Evolutionary conservation across 2,888 invertebrate species (phyloP), one percentile per base, ranked within the genome.

Genomic region (Dicroscelio sp.): DNA sequence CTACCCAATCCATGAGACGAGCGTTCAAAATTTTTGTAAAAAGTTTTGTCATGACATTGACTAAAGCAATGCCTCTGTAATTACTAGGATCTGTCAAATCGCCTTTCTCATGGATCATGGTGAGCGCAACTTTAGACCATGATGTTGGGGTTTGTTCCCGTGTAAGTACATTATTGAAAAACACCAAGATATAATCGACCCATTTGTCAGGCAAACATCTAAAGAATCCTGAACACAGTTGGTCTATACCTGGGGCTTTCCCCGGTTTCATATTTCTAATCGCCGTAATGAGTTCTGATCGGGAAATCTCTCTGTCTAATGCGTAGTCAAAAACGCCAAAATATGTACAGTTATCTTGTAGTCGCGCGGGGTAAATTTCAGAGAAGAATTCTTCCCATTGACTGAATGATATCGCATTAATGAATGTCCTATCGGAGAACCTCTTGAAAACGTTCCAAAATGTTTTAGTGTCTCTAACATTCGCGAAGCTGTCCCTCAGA

Each of bases 231-330:
- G 90, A 85, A 23, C 27, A 55, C 17, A 91, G 82, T 43, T 55
- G 63, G 52, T 91, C 86, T 0, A 71, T 31, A 0, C 88, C 91
- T 6, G 91, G 82, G 8, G 91, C 88, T 43, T 86, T 91, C 14
- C 86, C 88, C 30, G 35, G n/a, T 23, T 84, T 88, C 69, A 69
- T 38, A 10, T 14, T 35, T 23, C 38, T 69, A 17, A 69, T 3
- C 25, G 69, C 69, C 8, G n/a, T 20, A n/a, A 20, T 10, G 5
- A 55, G n/a, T 55, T 55, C 55, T 6, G 5, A 20, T 55, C n/a
- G 8, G 55, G 55, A 20, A 55, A 55, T 20, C 17, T 55, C 55
- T n/a, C 12, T 55, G n/a, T 55, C 55, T 14, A 69, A 23, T 38
- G 5, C 20, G n/a, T 8, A 38, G 35, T 69, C 69, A 35, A 35